Evolutionary conservation across 2,113 vertebrate genomes (phyloP), one percentile per base, ranked within the genome.

Genomic region (Xiphophorus couchianus): DNA sequence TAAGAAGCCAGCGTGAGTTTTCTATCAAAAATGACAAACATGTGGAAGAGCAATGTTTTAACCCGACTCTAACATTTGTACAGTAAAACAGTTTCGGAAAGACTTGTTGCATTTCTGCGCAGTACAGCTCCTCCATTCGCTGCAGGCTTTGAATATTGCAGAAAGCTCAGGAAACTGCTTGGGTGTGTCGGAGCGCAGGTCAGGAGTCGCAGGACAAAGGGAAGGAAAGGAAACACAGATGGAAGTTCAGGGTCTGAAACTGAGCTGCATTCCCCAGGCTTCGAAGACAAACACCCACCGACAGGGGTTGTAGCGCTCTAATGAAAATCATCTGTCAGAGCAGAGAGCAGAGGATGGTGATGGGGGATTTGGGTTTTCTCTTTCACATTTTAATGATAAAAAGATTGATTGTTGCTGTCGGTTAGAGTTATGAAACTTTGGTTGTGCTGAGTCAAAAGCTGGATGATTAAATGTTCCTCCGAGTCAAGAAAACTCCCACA

Each of bases 161-260:
- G 83, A 74, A 71, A 73, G 62, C 77, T 66, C 91, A 91, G 92
- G 91, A 93, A 91, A 80, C 77, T 60, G 76, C 19, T 78, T 90
- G 90, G 92, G 92, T 85, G 92, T 92, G 92, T 90, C 79, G 14
- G 77, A 63, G 76, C 76, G 81, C 82, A 89, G 88, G 92, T 93
- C 92, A 91, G 90, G 86, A 91, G 90, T 91, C 91, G 88, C 86
- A 83, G 91, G 90, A 92, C 90, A 92, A 93, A 92, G 80, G 72
- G 89, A 89, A 91, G 80, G 74, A 90, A 88, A 91, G 90, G 91
- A 93, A 92, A 85, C 90, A 73, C 90, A 92, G 89, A 91, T 93
- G 92, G 88, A 92, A 86, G 86, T 84, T 74, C 82, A 80, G 77
- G 64, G 76, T 73, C 89, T 90, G 85, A 91, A 90, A 90, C 82